Conservation (phyloP, 1,140 invertebrate genomes). For the Phocides pigmalion region DNA sequence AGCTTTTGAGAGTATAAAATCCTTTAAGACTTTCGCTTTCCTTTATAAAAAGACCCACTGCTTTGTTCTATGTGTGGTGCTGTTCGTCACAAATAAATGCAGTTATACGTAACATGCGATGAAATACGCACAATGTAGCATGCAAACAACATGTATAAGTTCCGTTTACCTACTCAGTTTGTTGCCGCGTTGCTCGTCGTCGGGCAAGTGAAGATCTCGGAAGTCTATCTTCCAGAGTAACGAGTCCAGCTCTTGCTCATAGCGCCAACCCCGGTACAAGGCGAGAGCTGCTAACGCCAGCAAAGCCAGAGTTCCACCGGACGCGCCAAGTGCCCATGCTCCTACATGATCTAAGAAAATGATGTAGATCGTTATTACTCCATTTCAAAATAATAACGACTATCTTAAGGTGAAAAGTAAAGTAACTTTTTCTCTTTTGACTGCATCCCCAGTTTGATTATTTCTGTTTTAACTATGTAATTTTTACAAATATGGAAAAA, state of each 20-base stretch:
- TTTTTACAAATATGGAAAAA: too few relatives aligned
- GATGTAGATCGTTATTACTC: neutral
- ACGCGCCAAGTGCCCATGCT: constrained; percentile 91
- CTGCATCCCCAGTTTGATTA: too few relatives aligned
- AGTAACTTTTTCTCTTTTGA: too few relatives aligned
- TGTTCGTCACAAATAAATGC: neutral
- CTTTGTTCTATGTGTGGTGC: too few relatives aligned
- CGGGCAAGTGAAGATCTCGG: constrained; percentile 89
- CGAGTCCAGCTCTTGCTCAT: constrained; percentile 97
- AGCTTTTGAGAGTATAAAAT: too few relatives aligned
- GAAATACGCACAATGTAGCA: too few relatives aligned
- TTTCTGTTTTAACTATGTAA: too few relatives aligned
- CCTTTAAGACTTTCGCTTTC: too few relatives aligned
- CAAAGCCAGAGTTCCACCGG: constrained; percentile 89
- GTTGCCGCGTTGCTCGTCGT: constrained; percentile 72
- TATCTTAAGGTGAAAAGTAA: too few relatives aligned
- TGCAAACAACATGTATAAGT: constrained; percentile 72
- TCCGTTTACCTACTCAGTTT: constrained; percentile 84
- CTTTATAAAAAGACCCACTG: too few relatives aligned
- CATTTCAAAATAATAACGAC: too few relatives aligned
- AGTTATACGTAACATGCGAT: neutral
- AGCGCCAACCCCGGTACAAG: constrained; percentile 95
- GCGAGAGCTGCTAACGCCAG: constrained; percentile 88
- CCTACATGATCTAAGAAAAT: constrained; percentile 88
- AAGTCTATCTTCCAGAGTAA: constrained; percentile 98